These are phyloP conservation scores for Ophioninae sp. DNA, from an alignment of 2,888 invertebrate species.

Conservation along the genomic window DNA sequence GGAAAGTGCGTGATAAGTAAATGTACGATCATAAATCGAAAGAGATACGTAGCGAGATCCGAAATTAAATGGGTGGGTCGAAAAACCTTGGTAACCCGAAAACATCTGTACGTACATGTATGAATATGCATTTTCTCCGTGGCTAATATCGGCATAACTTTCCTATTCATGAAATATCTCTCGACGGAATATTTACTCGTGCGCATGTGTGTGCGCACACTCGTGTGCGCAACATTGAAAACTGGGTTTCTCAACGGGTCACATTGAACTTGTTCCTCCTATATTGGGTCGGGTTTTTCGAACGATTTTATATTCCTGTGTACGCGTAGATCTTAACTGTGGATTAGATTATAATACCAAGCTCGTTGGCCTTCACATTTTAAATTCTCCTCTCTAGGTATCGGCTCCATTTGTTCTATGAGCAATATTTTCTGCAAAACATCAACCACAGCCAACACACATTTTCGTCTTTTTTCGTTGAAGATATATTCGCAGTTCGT, in stretches of 20 bases:
- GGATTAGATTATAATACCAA: constrained; percentile 24
- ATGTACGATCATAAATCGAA: constrained; percentile 55
- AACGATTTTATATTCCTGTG: constrained; percentile 1
- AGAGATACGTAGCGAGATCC: constrained; percentile 42
- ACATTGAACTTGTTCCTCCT: constrained; percentile 41
- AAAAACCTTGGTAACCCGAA: constrained; percentile 58
- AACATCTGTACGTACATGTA: constrained; percentile 34
- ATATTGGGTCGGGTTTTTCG: constrained; percentile 19
- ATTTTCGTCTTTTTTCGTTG: not conserved
- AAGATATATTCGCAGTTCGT: not conserved
- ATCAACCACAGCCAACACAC: not conserved
- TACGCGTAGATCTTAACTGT: not conserved
- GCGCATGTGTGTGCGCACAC: not conserved
- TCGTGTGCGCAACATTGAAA: constrained; percentile 25
- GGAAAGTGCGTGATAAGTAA: constrained; percentile 29
- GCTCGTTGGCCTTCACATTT: constrained; percentile 23
- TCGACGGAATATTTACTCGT: constrained; percentile 16
- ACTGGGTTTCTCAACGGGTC: constrained; percentile 37
- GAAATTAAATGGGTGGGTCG: constrained; percentile 51
- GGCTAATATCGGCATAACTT: constrained; percentile 57
- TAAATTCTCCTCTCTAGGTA: not conserved
- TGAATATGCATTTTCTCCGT: constrained; percentile 21
- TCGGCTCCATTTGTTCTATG: constrained; percentile 6
- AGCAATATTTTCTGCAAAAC: not conserved
- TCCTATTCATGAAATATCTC: constrained; percentile 61